These are phyloP conservation scores for Rapana venosa DNA, from an alignment of 2,888 invertebrate genomes.

Conservation along the genomic window DNA sequence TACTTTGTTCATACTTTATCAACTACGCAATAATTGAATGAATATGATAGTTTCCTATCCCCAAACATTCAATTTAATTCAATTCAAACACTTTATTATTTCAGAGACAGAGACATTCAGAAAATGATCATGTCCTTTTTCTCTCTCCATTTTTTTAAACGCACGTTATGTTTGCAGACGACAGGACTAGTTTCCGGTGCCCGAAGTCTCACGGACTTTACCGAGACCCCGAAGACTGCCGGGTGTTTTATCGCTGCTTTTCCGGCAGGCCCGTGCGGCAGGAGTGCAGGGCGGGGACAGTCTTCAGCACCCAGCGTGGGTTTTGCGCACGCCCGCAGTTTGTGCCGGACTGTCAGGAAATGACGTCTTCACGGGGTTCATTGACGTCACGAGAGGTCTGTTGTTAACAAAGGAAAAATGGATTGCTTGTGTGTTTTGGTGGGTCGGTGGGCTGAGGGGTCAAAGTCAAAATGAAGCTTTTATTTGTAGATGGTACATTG, in stretches of 20 bases:
- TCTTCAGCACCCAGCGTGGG: conserved; percentile 37
- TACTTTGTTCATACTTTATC: too few species aligned
- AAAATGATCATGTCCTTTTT: not conserved
- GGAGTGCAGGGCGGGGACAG: conserved; percentile 44
- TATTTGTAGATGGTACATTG: not conserved
- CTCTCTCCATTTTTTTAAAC: not conserved
- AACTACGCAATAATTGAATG: too few species aligned
- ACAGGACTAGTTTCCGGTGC: conserved; percentile 40
- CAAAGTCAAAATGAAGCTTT: not conserved
- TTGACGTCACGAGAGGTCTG: not conserved
- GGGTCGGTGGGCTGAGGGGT: not conserved
- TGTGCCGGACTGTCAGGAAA: conserved; percentile 44
- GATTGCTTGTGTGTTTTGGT: too few species aligned
- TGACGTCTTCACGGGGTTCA: not conserved
- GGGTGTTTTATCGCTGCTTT: conserved; percentile 51
- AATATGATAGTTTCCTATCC: too few species aligned
- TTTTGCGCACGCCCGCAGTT: conserved; percentile 47
- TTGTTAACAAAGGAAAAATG: not conserved
- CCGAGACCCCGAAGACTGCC: conserved; percentile 50
- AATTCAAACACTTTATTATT: too few species aligned
- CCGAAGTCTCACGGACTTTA: conserved; percentile 49
- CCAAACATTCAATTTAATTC: too few species aligned
- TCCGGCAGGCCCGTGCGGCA: conserved; percentile 47
- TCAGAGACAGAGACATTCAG: not conserved
- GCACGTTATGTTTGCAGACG: not conserved